Percentiles rank a stretch among this genome's conserved stretches.
Conservation (phyloP, 2,888 invertebrate species). For the Tetanocera ferruginea region DNA sequence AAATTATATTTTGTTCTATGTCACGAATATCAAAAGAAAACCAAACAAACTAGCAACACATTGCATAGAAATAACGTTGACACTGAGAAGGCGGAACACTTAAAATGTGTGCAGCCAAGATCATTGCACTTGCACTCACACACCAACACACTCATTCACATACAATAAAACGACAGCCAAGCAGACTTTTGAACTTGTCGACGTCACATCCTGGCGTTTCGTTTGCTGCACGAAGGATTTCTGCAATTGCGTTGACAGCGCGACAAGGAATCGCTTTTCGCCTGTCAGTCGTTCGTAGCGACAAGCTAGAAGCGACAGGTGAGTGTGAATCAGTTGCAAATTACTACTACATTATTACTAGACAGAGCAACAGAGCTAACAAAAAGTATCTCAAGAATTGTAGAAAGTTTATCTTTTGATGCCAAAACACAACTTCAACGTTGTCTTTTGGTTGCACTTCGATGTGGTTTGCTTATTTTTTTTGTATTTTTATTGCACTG, state of each 20-base stretch:
- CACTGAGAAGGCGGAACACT: background rate
- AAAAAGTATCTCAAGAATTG: background rate
- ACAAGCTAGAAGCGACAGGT: no score
- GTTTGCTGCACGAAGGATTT: conserved; percentile 18
- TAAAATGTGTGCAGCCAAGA: background rate
- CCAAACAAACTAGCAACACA: background rate
- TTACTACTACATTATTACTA: no score
- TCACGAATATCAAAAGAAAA: background rate
- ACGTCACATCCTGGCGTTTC: background rate
- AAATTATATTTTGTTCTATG: background rate
- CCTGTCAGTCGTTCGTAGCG: conserved; percentile 17
- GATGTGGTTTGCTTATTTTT: conserved; percentile 1
- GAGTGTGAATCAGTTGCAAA: background rate
- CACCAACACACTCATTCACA: background rate
- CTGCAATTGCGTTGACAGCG: conserved; percentile 34
- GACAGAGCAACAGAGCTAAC: background rate
- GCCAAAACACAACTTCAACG: conserved; percentile 17
- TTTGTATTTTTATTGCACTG: background rate
- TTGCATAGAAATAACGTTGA: background rate
- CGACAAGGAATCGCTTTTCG: conserved; percentile 36
- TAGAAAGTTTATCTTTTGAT: conserved; percentile 34
- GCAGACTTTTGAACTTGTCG: conserved; percentile 35
- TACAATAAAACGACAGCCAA: background rate
- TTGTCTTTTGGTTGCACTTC: conserved; percentile 13
- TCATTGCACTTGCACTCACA: background rate